Evolutionary conservation across 2,113 vertebrate genomes (phyloP).

Genomic region (Sapajus apella): DNA sequence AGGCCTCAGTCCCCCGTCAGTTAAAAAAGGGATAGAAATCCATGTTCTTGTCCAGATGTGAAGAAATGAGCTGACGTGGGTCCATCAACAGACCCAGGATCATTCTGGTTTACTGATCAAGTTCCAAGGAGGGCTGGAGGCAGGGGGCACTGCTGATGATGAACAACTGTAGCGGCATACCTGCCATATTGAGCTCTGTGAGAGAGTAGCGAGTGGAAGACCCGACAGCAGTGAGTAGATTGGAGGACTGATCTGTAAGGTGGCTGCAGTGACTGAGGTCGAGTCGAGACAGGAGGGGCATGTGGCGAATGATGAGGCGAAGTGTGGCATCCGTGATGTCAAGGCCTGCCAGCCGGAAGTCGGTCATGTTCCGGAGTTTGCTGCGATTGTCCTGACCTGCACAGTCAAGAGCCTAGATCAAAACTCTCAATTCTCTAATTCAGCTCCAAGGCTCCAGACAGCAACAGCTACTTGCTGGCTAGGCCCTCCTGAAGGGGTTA

Average conservation of each 20-base stretch:
- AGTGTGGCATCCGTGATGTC: constrained; percentile 96
- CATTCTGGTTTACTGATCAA: background rate
- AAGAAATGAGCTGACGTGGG: background rate
- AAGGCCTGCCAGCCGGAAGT: constrained; percentile 94
- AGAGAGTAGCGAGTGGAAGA: constrained; percentile 97
- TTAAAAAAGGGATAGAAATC: background rate
- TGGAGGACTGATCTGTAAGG: constrained; percentile 95
- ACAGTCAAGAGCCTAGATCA: background rate
- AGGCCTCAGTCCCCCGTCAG: background rate
- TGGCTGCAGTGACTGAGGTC: constrained; percentile 97
- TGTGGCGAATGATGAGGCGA: constrained; percentile 97
- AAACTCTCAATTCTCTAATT: background rate
- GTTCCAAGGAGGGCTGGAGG: background rate
- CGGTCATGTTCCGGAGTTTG: constrained; percentile 95
- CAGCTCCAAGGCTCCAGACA: background rate
- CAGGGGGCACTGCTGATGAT: too few species aligned
- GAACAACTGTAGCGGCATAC: constrained; percentile 70
- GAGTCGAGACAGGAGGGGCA: constrained; percentile 96
- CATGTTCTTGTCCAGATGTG: background rate
- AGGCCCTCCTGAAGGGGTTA: background rate
- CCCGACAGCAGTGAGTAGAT: constrained; percentile 96
- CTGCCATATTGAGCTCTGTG: constrained; percentile 96
- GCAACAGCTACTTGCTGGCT: background rate
- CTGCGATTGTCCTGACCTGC: constrained; percentile 97
- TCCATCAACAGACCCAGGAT: background rate